phyloP scores from a whole-genome alignment of 2,797 vertebrate genomes.

The Helostoma temminkii region DNA sequence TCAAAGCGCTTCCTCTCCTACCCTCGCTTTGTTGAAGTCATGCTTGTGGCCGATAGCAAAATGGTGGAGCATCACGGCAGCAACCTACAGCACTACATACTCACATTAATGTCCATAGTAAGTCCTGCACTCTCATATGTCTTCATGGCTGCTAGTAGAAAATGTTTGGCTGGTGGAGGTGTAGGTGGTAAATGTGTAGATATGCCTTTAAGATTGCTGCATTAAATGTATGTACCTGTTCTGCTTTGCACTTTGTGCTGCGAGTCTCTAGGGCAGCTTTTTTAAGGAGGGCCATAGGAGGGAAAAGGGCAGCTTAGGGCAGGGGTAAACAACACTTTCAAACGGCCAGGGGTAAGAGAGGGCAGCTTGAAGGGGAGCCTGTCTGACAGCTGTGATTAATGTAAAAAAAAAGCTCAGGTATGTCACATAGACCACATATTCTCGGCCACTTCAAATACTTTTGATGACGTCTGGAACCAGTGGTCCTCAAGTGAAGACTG shows the following conservation, averaged over 20 bases:
- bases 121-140: conserved; percentile 77
- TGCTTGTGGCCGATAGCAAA: conserved; percentile 97
- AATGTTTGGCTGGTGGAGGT: conserved; percentile 1
- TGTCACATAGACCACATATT: conserved; percentile 79
- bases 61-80: conserved; percentile 97
- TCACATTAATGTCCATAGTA: conserved; percentile 99
- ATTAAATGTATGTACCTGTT: conserved; percentile 34
- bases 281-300: conserved; percentile 46
- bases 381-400: conserved; percentile 81
- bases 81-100: conserved; percentile 97
- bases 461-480: conserved; percentile 52
- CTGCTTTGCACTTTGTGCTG: conserved; percentile 33
- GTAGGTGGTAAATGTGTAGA: conserved; percentile 1
- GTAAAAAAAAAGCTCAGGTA: conserved; percentile 80
- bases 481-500: conserved; percentile 58
- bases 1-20: conserved; percentile 97
- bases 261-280: conserved; percentile 24
- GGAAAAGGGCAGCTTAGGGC: conserved; percentile 71
- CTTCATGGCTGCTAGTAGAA: neutral
- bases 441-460: conserved; percentile 75
- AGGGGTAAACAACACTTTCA: conserved; percentile 73
- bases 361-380: conserved; percentile 67
- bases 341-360: conserved; percentile 58
- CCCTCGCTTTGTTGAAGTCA: conserved; percentile 98
- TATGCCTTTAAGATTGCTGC: neutral